A percentile compares a stretch with the other conserved stretches of the same genome.
Conservation (phyloP, 2,797 vertebrate species). For the Ibycter americanus region DNA sequence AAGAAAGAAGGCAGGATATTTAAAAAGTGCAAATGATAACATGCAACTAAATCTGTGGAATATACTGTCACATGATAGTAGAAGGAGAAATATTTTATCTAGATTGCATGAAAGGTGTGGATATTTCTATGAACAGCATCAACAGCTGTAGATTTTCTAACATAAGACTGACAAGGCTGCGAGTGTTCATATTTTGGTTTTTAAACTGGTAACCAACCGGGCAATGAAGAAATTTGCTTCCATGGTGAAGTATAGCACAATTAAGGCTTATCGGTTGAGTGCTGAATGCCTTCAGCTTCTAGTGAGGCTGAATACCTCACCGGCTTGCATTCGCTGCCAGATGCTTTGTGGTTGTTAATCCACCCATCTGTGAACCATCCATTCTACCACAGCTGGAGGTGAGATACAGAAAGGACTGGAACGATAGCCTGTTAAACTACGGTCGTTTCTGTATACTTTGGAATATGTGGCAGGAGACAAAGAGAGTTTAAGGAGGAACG, state of each 20-base stretch:
- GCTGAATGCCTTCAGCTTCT: neutral
- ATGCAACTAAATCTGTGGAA: neutral
- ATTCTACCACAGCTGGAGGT: neutral
- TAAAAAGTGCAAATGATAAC: neutral
- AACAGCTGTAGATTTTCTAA: neutral
- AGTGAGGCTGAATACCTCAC: neutral
- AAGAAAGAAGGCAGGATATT: neutral
- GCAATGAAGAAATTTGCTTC: neutral
- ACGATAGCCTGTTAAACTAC: neutral
- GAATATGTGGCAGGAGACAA: neutral
- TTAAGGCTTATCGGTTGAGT: neutral
- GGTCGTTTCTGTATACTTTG: neutral
- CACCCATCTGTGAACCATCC: neutral
- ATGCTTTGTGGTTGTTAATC: neutral
- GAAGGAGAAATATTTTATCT: neutral
- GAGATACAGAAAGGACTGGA: neutral
- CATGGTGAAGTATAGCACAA: neutral
- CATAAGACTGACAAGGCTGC: neutral
- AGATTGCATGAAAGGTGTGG: neutral
- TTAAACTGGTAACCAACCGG: neutral
- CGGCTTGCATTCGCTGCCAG: neutral
- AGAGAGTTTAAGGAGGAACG: neutral
- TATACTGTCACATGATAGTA: accelerated
- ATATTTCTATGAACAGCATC: neutral
- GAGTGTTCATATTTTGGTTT: neutral